phyloP scores from a whole-genome alignment of 2,797 vertebrate species.

The Myripristis jacobus region DNA sequence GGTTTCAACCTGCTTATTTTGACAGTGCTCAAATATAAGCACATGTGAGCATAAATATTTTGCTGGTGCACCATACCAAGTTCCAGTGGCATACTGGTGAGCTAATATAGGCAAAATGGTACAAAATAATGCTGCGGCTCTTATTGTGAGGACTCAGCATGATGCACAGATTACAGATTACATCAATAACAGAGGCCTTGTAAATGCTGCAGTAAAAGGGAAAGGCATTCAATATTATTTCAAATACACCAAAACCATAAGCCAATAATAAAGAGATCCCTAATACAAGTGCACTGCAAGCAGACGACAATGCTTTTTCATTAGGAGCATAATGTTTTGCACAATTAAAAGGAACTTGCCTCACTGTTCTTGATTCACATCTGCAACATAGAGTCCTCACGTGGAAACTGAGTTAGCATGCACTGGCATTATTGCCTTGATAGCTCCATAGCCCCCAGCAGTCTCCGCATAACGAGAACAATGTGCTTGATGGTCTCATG shows the following conservation, averaged over 20 bases:
- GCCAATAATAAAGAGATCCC: too few relatives aligned
- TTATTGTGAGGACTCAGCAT: background rate
- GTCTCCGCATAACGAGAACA: constrained; percentile 55
- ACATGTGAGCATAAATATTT: background rate
- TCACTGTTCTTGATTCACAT: constrained; percentile 58
- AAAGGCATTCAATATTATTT: background rate
- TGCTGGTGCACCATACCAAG: background rate
- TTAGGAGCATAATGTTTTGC: constrained; percentile 27
- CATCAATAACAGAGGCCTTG: background rate
- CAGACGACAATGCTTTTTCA: constrained; percentile 30
- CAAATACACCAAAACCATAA: background rate
- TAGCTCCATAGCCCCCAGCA: constrained; percentile 54
- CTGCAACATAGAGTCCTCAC: constrained; percentile 34
- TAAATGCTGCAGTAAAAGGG: background rate
- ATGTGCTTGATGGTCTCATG: constrained; percentile 58
- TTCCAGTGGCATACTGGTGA: background rate
- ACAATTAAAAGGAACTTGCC: constrained; percentile 33
- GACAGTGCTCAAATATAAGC: constrained; percentile 1
- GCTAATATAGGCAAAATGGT: background rate
- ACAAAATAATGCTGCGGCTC: background rate
- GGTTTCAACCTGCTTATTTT: constrained; percentile 5
- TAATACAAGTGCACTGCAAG: constrained; percentile 10
- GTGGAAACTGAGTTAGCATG: constrained; percentile 46
- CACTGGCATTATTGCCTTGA: constrained; percentile 55
- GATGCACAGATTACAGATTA: background rate